A percentile compares a stretch with the other conserved stretches of the same genome.
Conservation (phyloP, 2,888 invertebrate genomes). For the Nomada flava region DNA sequence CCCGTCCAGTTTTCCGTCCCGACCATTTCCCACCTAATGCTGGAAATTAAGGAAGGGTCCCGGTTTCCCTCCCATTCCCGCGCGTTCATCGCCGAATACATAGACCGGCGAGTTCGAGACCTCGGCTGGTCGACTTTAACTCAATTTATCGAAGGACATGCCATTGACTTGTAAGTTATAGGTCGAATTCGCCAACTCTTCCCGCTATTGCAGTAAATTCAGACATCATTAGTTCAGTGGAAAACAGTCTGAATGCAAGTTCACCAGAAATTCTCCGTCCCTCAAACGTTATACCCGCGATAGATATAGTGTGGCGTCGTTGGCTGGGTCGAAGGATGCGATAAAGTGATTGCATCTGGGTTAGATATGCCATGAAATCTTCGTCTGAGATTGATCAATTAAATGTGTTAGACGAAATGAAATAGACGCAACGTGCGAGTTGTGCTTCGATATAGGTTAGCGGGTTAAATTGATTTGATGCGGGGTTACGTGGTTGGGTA, state of each 20-base stretch:
- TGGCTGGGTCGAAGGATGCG: neutral
- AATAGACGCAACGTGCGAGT: constrained; percentile 8
- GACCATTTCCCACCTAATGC: neutral
- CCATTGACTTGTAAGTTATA: constrained; percentile 39
- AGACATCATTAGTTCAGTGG: constrained; percentile 1
- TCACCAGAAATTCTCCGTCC: constrained; percentile 36
- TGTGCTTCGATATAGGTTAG: constrained; percentile 15
- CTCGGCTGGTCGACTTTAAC: constrained; percentile 66
- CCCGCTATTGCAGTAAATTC: neutral
- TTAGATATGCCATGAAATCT: neutral
- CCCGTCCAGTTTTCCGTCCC: neutral
- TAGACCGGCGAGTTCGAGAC: constrained; percentile 50
- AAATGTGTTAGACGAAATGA: constrained; percentile 2
- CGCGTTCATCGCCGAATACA: constrained; percentile 29
- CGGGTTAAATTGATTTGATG: constrained; percentile 23
- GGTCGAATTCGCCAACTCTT: constrained; percentile 38
- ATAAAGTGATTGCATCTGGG: neutral
- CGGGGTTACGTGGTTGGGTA: neutral
- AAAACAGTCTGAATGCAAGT: constrained; percentile 29
- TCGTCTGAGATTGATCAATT: neutral
- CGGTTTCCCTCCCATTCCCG: constrained; percentile 25
- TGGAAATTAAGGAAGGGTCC: constrained; percentile 41
- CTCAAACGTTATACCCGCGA: constrained; percentile 36
- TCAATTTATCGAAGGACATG: constrained; percentile 64
- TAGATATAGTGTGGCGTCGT: constrained; percentile 36